Percentiles rank a stretch among this genome's conserved stretches.
These are phyloP conservation scores for Oopsacas minuta DNA, from an alignment of 37 sponge, comb jelly and placozoan genomes.

Conservation along the genomic window DNA sequence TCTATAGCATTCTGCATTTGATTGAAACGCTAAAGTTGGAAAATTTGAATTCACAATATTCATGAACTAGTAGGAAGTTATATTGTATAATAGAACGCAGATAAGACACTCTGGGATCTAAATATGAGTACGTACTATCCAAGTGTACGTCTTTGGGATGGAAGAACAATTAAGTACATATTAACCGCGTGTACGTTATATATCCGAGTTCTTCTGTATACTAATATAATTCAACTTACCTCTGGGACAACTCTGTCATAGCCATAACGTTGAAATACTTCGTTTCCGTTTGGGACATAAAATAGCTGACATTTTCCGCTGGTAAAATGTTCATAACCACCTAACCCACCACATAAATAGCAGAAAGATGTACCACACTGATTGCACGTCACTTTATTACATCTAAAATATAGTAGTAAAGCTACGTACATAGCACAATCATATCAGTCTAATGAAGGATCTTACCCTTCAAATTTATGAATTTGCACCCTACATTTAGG, in stretches of 20 bases:
- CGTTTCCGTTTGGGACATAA: neutral
- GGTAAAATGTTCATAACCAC: neutral
- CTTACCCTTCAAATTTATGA: slow-evolving; percentile 16
- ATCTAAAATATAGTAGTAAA: neutral
- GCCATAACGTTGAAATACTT: neutral
- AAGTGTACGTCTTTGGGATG: too few species aligned
- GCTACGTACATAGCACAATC: neutral
- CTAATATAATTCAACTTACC: too few species aligned
- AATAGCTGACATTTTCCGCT: slow-evolving; percentile 17
- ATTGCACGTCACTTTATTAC: slow-evolving; percentile 14
- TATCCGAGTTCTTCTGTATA: too few species aligned
- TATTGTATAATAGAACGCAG: too few species aligned
- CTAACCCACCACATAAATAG: neutral
- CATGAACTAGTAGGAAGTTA: too few species aligned
- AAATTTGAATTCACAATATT: too few species aligned
- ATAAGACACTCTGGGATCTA: too few species aligned
- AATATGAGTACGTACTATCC: neutral
- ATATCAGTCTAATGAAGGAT: too few species aligned
- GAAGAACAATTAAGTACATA: too few species aligned
- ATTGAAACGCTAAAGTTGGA: neutral
- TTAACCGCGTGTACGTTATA: neutral
- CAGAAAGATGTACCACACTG: slow-evolving; percentile 19
- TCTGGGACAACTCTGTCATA: neutral
- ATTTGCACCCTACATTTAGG: neutral
- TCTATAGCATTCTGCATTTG: neutral